Percentiles rank a stretch among this genome's conserved stretches.
Conservation (phyloP, 1,140 invertebrate genomes). For the Drosophila sp. region DNA sequence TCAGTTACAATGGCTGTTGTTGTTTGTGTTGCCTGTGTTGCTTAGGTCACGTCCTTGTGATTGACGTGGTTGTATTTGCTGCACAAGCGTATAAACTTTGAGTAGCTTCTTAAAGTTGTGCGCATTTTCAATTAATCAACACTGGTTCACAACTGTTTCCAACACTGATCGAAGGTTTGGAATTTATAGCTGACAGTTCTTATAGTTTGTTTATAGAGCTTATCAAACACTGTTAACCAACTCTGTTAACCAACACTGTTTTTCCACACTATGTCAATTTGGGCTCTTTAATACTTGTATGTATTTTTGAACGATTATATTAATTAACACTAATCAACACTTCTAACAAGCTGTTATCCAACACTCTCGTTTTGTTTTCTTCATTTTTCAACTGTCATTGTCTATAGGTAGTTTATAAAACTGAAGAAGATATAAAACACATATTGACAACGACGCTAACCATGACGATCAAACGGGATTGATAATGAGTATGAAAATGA, state of each 20-base stretch:
- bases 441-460: not conserved
- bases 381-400: no score
- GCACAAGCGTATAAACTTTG: constrained; percentile 61
- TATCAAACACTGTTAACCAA: constrained; percentile 18
- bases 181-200: not conserved
- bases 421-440: no score
- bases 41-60: constrained; percentile 64
- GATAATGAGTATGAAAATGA: constrained; percentile 20
- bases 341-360: no score
- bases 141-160: constrained; percentile 21
- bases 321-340: no score
- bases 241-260: constrained; percentile 12
- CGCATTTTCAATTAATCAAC: constrained; percentile 65
- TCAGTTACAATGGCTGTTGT: not conserved
- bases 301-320: no score
- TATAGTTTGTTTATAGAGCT: no score
- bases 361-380: no score
- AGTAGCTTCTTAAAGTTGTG: constrained; percentile 57
- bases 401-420: no score
- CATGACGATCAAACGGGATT: constrained; percentile 16
- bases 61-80: constrained; percentile 68
- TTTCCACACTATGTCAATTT: constrained; percentile 34
- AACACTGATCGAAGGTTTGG: constrained; percentile 1
- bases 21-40: no score
- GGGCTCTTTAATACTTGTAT: constrained; percentile 1